phyloP scores from a whole-genome alignment of 2,888 invertebrate genomes.

The Epinotia brunnichana region DNA sequence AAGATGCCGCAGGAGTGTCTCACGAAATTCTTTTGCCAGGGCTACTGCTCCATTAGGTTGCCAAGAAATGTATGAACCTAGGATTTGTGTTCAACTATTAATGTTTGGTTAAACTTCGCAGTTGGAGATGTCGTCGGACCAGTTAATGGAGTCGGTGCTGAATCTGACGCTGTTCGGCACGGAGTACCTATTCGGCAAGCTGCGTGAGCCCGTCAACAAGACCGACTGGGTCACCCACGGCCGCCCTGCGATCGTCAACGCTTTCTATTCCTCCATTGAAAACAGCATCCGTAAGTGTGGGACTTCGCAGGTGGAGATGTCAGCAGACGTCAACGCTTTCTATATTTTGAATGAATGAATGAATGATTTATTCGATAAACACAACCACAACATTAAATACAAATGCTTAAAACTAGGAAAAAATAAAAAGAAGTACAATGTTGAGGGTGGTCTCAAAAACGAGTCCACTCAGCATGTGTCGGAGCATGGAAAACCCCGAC shows the following conservation, averaged over 20 bases:
- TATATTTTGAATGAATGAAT: no score
- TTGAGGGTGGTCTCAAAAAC: no score
- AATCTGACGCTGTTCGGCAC: slow-evolving; percentile 92
- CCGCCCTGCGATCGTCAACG: slow-evolving; percentile 92
- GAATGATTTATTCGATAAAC: no score
- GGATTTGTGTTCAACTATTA: background rate
- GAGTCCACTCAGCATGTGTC: no score
- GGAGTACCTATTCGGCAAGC: slow-evolving; percentile 89
- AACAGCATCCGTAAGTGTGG: slow-evolving; percentile 92
- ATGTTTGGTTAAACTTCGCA: slow-evolving; percentile 52
- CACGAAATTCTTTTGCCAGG: background rate
- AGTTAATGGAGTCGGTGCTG: slow-evolving; percentile 90
- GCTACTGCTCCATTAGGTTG: background rate
- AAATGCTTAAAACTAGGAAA: no score
- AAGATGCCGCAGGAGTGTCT: background rate
- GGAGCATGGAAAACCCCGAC: no score
- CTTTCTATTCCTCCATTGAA: slow-evolving; percentile 93
- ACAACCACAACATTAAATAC: no score
- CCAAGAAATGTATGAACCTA: background rate
- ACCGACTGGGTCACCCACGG: slow-evolving; percentile 94
- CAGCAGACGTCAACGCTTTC: no score
- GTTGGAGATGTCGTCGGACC: slow-evolving; percentile 88
- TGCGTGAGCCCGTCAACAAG: slow-evolving; percentile 91
- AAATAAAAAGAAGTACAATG: no score
- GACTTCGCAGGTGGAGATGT: background rate